phyloP scores from a whole-genome alignment of 1,140 invertebrate genomes.

The Neocloeon triangulifer region DNA sequence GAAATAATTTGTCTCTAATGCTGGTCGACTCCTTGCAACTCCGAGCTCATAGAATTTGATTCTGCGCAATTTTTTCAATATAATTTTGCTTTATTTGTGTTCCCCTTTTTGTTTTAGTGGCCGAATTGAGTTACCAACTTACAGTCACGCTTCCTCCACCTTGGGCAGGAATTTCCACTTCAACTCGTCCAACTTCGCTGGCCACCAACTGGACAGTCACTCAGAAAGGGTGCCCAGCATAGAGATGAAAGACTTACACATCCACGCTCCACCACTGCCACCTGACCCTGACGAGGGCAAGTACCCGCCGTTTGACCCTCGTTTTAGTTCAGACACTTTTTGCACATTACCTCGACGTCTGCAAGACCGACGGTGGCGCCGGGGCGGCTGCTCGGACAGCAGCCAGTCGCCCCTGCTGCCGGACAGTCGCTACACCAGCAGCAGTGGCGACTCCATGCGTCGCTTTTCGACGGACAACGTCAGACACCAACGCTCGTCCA shows the following conservation, averaged over 20 bases:
- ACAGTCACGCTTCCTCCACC: too few species aligned
- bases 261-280: too few species aligned
- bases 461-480: conserved; percentile 21
- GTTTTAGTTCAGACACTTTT: conserved; percentile 1
- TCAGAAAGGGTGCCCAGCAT: conserved; percentile 10
- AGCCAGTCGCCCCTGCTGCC: conserved; percentile 38
- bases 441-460: conserved; percentile 20
- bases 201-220: conserved; percentile 9
- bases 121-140: too few species aligned
- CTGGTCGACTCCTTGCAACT: too few species aligned
- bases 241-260: conserved; percentile 11
- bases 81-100: too few species aligned
- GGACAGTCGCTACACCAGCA: conserved; percentile 22
- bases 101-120: too few species aligned
- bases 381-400: conserved; percentile 30
- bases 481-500: conserved; percentile 10
- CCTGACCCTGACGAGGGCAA: too few species aligned
- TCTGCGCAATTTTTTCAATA: too few species aligned
- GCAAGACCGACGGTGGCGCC: conserved; percentile 15
- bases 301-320: too few species aligned
- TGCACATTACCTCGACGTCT: conserved; percentile 4
- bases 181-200: conserved; percentile 5
- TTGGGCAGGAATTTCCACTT: conserved; percentile 13
- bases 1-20: too few species aligned
- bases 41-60: too few species aligned